phyloP scores from a whole-genome alignment of 1,140 invertebrate species.

The Archivesica marissinica region DNA sequence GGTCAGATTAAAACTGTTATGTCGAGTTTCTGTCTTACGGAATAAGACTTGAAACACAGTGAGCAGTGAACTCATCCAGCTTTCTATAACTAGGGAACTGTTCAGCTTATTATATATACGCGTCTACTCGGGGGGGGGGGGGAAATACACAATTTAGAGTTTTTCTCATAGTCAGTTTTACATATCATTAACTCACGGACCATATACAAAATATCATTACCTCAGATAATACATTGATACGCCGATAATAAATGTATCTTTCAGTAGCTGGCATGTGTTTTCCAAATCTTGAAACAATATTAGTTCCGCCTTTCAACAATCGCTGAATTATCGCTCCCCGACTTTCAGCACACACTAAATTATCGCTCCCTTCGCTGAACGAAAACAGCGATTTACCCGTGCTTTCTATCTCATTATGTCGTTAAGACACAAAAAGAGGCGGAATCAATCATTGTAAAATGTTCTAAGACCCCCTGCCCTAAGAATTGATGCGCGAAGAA shows the following conservation, averaged over 20 bases:
- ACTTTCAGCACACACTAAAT: conserved; percentile 49
- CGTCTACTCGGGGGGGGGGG: too few relatives aligned
- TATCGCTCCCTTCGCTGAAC: conserved; percentile 25
- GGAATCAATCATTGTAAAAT: conserved; percentile 49
- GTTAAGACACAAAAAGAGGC: conserved; percentile 49
- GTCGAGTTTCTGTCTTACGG: too few relatives aligned
- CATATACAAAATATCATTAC: conserved; percentile 16
- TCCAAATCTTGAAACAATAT: conserved; percentile 58
- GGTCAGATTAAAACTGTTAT: too few relatives aligned
- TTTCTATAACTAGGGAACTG: too few relatives aligned
- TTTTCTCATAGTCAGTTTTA: too few relatives aligned
- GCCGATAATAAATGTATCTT: conserved; percentile 55
- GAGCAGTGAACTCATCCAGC: too few relatives aligned
- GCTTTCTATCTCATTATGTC: conserved; percentile 43
- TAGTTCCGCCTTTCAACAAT: conserved; percentile 58
- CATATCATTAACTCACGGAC: too few relatives aligned
- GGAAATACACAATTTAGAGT: too few relatives aligned
- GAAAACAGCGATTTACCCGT: conserved; percentile 17
- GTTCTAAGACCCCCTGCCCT: conserved; percentile 35
- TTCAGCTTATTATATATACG: too few relatives aligned
- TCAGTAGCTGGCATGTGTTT: conserved; percentile 46
- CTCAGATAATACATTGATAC: conserved; percentile 1
- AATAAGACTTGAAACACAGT: too few relatives aligned
- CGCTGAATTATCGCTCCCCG: conserved; percentile 40
- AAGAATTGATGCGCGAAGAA: conserved; percentile 20